Evolutionary conservation across 2,797 vertebrate species (phyloP).

Genomic region (Vespertilio murinus): DNA sequence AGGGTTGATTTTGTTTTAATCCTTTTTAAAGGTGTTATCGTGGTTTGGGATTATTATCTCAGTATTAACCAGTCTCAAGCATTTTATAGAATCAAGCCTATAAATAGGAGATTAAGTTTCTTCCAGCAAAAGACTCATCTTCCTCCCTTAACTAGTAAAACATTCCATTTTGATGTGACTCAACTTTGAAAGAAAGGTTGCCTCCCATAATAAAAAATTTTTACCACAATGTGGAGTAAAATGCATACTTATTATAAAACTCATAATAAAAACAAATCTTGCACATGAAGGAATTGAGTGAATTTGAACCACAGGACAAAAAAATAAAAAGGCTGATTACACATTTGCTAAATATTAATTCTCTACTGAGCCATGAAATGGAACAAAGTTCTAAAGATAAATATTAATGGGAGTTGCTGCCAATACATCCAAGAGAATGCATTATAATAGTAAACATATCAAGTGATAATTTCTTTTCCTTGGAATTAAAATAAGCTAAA

Average conservation of each 20-base stretch:
- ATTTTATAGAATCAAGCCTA: neutral
- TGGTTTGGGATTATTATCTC: neutral
- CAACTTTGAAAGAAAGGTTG: slow-evolving; percentile 50
- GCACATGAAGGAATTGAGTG: slow-evolving; percentile 36
- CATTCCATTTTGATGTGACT: slow-evolving; percentile 30
- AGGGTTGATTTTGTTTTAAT: neutral
- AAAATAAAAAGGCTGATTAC: slow-evolving; percentile 36
- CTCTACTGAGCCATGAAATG: slow-evolving; percentile 76
- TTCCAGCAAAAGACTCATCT: neutral
- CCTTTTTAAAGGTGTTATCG: neutral
- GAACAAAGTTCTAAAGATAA: slow-evolving; percentile 76
- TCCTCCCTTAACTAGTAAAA: slow-evolving; percentile 6
- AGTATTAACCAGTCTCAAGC: neutral
- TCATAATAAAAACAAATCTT: slow-evolving; percentile 51
- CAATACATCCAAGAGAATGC: slow-evolving; percentile 68
- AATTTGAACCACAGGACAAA: slow-evolving; percentile 57
- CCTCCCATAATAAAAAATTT: neutral
- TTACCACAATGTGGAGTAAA: neutral
- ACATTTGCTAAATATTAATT: slow-evolving; percentile 77
- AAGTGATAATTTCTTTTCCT: slow-evolving; percentile 58
- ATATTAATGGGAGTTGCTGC: slow-evolving; percentile 75
- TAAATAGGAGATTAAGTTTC: slow-evolving; percentile 12
- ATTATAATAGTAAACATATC: slow-evolving; percentile 75
- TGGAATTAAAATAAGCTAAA: slow-evolving; percentile 62
- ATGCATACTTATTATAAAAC: slow-evolving; percentile 49